Percentiles rank a stretch among this genome's conserved stretches.
These are phyloP conservation scores for Drepana arcuata DNA, from an alignment of 1,140 invertebrate species.

Conservation along the genomic window DNA sequence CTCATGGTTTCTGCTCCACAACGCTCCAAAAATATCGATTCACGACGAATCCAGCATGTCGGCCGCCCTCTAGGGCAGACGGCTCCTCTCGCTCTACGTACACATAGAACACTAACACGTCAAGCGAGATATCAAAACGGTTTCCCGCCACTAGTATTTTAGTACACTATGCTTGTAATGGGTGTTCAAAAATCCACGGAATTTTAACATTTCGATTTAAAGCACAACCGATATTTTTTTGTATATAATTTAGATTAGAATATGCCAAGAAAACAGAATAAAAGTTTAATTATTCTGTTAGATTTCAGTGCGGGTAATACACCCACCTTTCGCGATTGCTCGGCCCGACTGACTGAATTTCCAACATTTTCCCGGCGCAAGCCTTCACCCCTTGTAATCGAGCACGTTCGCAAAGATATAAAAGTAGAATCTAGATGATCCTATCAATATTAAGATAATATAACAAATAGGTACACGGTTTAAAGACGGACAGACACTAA, in stretches of 20 bases:
- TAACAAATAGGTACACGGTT: no score
- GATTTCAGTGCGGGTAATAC: constrained; percentile 25
- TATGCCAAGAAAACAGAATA: constrained; percentile 44
- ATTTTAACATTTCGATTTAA: constrained; percentile 14
- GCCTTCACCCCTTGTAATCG: constrained; percentile 68
- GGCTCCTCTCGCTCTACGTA: constrained; percentile 62
- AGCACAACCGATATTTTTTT: constrained; percentile 15
- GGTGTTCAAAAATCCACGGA: no score
- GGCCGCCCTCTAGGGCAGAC: constrained; percentile 67
- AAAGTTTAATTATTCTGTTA: constrained; percentile 51
- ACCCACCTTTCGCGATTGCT: constrained; percentile 43
- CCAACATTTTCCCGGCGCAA: constrained; percentile 68
- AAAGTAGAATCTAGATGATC: constrained; percentile 34
- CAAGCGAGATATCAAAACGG: constrained; percentile 67
- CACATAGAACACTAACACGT: constrained; percentile 70
- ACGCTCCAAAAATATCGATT: constrained; percentile 70
- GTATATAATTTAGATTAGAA: constrained; percentile 23
- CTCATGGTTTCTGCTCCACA: constrained; percentile 63
- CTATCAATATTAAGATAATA: no score
- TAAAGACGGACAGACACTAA: no score
- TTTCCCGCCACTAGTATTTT: constrained; percentile 69
- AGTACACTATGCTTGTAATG: no score
- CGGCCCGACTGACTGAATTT: constrained; percentile 65
- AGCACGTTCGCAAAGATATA: constrained; percentile 58
- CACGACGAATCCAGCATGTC: constrained; percentile 69